Evolutionary conservation across 2,113 vertebrate genomes (phyloP).

Genomic region (Laticauda laticaudata): DNA sequence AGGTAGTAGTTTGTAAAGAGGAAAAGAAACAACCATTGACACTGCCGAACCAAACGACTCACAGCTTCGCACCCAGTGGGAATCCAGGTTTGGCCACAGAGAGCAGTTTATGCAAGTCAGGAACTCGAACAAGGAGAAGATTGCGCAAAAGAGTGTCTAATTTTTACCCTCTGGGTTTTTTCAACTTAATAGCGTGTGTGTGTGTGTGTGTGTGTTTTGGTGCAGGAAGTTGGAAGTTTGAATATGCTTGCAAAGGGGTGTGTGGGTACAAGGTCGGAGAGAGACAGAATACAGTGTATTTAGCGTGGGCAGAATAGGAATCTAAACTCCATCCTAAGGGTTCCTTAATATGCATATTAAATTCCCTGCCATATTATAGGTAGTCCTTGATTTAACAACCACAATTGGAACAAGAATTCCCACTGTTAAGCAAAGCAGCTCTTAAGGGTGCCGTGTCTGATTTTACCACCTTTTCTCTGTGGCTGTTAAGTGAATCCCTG

Average conservation of each 20-base stretch:
- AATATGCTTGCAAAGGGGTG: not conserved
- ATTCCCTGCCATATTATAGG: not conserved
- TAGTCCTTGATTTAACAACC: not conserved
- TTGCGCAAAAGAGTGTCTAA: not conserved
- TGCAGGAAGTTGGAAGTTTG: no score
- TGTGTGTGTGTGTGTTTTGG: not conserved
- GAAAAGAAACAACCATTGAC: not conserved
- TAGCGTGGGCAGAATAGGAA: not conserved
- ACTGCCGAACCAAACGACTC: no score
- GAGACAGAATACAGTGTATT: not conserved
- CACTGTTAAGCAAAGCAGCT: not conserved
- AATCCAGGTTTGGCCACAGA: not conserved
- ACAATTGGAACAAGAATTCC: not conserved
- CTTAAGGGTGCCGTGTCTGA: not conserved
- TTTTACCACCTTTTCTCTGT: not conserved
- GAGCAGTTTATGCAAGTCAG: not conserved
- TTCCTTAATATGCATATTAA: not conserved
- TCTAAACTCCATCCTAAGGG: not conserved
- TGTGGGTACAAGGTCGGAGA: not conserved
- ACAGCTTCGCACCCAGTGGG: fast-evolving
- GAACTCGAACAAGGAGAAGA: not conserved
- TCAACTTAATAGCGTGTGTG: not conserved
- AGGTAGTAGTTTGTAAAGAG: not conserved
- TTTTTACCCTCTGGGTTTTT: not conserved
- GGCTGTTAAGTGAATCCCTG: not conserved